Evolutionary conservation across 2,113 vertebrate genomes (phyloP).

Genomic region (Damaliscus lunatus): DNA sequence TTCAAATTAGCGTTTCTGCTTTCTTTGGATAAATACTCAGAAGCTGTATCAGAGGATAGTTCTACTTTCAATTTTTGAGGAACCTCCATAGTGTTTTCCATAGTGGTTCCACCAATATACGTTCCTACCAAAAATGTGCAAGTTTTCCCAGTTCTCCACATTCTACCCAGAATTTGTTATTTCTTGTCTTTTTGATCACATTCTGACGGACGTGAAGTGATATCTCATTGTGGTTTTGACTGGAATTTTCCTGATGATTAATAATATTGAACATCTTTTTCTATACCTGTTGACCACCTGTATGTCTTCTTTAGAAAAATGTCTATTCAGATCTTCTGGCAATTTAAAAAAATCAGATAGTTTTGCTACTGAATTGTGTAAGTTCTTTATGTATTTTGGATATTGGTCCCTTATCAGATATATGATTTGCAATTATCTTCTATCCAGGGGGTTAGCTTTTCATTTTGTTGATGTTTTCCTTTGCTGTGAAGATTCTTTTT

Average conservation of each 20-base stretch:
- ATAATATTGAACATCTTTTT: neutral
- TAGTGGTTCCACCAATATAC: neutral
- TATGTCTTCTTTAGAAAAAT: neutral
- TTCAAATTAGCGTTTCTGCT: neutral
- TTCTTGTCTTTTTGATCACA: neutral
- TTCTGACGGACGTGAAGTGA: neutral
- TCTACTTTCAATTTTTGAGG: neutral
- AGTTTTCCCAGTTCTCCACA: neutral
- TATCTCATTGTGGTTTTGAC: neutral
- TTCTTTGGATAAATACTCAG: neutral
- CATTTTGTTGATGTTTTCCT: neutral
- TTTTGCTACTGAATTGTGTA: neutral
- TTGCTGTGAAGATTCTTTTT: neutral
- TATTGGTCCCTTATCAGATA: neutral
- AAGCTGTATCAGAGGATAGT: neutral
- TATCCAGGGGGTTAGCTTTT: neutral
- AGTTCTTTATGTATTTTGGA: neutral
- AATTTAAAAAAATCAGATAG: neutral
- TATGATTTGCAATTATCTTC: neutral
- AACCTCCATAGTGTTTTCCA: neutral
- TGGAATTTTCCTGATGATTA: neutral
- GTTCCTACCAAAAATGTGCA: neutral
- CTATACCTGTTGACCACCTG: neutral
- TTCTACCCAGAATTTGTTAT: neutral
- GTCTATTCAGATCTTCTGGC: neutral